These are phyloP conservation scores for Anniella stebbinsi DNA, from an alignment of 2,797 vertebrate genomes.

Conservation along the genomic window DNA sequence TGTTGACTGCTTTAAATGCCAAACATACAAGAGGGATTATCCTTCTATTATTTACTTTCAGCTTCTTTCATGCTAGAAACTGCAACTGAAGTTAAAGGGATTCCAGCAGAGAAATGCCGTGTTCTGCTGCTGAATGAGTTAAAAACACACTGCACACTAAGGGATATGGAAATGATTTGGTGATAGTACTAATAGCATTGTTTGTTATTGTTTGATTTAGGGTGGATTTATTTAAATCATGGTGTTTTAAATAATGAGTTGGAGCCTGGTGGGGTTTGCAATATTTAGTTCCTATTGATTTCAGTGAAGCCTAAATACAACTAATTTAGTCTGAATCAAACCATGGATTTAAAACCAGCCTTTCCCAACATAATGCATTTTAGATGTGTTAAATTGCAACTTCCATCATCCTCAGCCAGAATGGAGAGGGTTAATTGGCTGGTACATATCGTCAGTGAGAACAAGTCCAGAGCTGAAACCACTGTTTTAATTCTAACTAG, in stretches of 20 bases:
- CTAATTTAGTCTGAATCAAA: not conserved
- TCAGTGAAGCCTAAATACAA: not conserved
- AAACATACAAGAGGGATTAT: conserved; percentile 28
- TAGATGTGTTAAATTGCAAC: too few relatives aligned
- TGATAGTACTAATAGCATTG: not conserved
- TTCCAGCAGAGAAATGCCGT: not conserved
- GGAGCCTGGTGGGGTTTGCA: not conserved
- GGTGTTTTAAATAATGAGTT: not conserved
- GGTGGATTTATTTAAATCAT: not conserved
- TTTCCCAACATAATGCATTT: not conserved
- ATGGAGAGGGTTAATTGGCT: not conserved
- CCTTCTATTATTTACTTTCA: conserved; percentile 12
- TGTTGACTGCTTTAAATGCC: conserved; percentile 32
- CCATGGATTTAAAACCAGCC: not conserved
- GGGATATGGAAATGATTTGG: not conserved
- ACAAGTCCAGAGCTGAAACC: not conserved
- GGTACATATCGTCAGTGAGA: not conserved
- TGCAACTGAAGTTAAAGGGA: conserved; percentile 27
- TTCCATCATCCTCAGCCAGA: too few relatives aligned
- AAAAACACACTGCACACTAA: not conserved
- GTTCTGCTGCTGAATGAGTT: not conserved
- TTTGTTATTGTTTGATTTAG: not conserved
- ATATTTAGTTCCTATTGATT: not conserved
- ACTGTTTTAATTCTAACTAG: not conserved
- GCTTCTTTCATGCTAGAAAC: conserved; percentile 18